Conservation (phyloP, 1,140 invertebrate genomes). For the Cyphomyrmex costatus region DNA sequence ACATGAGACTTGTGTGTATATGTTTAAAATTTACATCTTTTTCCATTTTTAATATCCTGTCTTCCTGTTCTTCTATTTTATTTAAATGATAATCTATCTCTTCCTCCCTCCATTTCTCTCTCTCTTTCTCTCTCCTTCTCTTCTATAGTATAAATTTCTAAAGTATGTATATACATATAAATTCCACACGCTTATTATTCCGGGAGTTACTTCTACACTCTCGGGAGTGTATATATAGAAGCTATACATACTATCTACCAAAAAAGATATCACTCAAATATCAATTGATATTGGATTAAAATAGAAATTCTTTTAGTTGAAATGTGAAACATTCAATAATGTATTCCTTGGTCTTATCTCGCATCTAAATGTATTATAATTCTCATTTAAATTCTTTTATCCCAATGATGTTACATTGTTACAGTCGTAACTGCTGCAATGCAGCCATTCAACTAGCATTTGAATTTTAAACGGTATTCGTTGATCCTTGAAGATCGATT, state of each 20-base stretch:
- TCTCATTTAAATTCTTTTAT: conserved; percentile 23
- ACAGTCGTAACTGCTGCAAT: conserved; percentile 45
- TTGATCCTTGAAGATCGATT: conserved; percentile 57
- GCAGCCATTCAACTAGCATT: conserved; percentile 65
- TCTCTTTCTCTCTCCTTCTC: background rate
- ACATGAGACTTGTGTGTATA: background rate
- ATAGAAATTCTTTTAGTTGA: background rate
- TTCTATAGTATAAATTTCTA: background rate
- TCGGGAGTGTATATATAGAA: background rate
- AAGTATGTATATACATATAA: background rate
- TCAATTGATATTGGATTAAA: background rate
- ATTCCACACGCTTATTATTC: background rate
- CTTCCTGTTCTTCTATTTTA: background rate
- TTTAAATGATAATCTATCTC: background rate
- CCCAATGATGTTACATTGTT: conserved; percentile 40
- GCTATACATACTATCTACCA: background rate
- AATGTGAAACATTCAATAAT: conserved; percentile 21
- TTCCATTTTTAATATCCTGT: background rate
- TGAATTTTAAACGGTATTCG: conserved; percentile 69
- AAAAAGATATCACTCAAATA: conserved; percentile 10
- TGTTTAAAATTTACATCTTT: background rate
- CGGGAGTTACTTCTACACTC: background rate
- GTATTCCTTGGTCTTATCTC: background rate
- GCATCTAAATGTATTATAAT: conserved; percentile 17
- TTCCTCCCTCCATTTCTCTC: background rate